Evolutionary conservation across 2,113 vertebrate species (phyloP).

Genomic region (Otolemur garnettii): DNA sequence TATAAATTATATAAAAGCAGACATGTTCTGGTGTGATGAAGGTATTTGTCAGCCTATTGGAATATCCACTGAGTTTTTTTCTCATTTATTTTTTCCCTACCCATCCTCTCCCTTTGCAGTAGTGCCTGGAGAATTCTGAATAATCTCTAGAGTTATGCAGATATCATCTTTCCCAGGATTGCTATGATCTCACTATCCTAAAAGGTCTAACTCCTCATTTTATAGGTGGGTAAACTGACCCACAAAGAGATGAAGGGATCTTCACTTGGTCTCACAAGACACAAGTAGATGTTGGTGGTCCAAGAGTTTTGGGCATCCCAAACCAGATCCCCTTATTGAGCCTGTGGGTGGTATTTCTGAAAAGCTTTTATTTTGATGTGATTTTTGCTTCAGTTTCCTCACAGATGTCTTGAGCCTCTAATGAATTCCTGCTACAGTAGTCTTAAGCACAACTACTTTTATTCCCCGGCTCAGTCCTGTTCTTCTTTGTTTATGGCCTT

Average conservation of each 20-base stretch:
- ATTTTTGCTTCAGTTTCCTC: constrained; percentile 68
- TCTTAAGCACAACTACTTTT: constrained; percentile 51
- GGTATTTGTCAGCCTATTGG: constrained; percentile 12
- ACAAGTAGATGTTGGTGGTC: constrained; percentile 50
- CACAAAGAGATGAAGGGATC: constrained; percentile 21
- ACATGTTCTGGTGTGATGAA: neutral
- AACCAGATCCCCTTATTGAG: neutral
- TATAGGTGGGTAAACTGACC: neutral
- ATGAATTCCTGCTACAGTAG: neutral
- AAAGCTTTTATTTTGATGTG: constrained; percentile 55
- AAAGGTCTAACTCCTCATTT: neutral
- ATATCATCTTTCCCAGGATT: constrained; percentile 29
- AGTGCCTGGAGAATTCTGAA: neutral
- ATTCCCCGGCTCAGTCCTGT: neutral
- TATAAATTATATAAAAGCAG: constrained; percentile 26
- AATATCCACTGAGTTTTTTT: neutral
- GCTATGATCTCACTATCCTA: constrained; percentile 22
- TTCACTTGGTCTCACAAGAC: neutral
- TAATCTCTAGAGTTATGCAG: constrained; percentile 1
- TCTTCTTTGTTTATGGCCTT: constrained; percentile 48
- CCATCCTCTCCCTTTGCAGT: neutral
- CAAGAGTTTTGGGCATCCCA: neutral
- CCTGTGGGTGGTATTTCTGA: constrained; percentile 13
- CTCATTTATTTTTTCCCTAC: constrained; percentile 22
- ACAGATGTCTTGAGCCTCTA: constrained; percentile 40